Conservation (phyloP, 2,888 invertebrate genomes). For the Pseudococcus viburni region DNA sequence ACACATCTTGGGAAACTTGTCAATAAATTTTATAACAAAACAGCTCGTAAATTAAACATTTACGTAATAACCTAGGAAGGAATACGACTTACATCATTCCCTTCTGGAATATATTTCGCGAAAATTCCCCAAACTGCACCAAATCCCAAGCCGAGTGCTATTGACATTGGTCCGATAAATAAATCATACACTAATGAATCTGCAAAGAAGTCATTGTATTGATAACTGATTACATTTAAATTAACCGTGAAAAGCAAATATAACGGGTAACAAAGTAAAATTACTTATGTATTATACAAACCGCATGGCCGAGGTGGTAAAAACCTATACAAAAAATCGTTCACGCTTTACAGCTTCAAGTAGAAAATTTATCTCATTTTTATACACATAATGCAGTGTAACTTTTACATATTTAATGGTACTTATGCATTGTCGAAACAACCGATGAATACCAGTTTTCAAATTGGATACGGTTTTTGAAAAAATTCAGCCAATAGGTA, state of each 20-base stretch:
- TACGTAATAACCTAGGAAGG: neutral
- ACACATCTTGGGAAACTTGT: too few species aligned
- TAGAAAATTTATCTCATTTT: constrained; percentile 12
- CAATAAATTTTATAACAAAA: too few species aligned
- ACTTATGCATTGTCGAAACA: neutral
- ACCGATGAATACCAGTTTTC: neutral
- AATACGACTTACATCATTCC: constrained; percentile 76
- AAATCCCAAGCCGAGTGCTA: constrained; percentile 84
- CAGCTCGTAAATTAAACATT: neutral
- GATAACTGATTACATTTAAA: constrained; percentile 2
- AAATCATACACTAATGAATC: constrained; percentile 70
- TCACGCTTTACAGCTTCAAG: constrained; percentile 7
- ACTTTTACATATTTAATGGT: neutral
- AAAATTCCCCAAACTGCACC: constrained; percentile 86
- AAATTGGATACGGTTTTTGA: neutral
- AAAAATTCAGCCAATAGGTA: neutral
- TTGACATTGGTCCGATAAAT: constrained; percentile 81
- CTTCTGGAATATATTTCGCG: constrained; percentile 86
- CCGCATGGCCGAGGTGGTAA: neutral
- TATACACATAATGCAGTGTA: neutral
- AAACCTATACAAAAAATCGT: neutral
- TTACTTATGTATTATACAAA: constrained; percentile 11
- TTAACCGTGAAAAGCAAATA: constrained; percentile 35
- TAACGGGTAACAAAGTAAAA: constrained; percentile 19
- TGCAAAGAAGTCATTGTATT: constrained; percentile 68